These are phyloP conservation scores for Ametastegia equiseti DNA, from an alignment of 2,888 invertebrate species.

Conservation along the genomic window DNA sequence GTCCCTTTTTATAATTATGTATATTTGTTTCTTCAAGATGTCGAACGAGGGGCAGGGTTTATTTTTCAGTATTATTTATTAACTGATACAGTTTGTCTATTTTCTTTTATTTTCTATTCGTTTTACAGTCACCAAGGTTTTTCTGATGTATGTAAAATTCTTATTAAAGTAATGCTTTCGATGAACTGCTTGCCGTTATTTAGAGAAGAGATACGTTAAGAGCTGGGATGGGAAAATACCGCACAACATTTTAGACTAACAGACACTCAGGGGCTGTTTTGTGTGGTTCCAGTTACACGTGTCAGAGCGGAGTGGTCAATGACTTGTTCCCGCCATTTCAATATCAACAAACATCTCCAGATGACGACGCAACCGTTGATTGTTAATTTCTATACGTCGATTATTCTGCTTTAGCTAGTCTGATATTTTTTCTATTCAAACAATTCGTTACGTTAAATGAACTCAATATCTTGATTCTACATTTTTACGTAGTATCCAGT, in stretches of 20 bases:
- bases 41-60: neutral
- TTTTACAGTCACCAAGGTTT: neutral
- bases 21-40: neutral
- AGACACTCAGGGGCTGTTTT: constrained; percentile 72
- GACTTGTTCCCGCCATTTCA: constrained; percentile 90
- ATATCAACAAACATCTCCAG: constrained; percentile 62
- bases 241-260: constrained; percentile 35
- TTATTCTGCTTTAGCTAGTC: neutral
- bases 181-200: neutral
- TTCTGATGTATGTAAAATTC: neutral
- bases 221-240: neutral
- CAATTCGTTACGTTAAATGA: neutral
- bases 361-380: constrained; percentile 53
- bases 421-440: neutral
- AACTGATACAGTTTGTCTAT: neutral
- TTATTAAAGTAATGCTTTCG: neutral
- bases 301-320: constrained; percentile 95
- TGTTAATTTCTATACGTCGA: constrained; percentile 1
- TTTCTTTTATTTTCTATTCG: neutral
- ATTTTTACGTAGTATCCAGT: neutral
- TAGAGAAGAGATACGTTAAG: constrained; percentile 3
- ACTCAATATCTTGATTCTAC: no score
- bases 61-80: neutral
- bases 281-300: constrained; percentile 92
- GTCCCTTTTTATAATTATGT: no score